phyloP scores from a whole-genome alignment of 2,113 vertebrate species.

The Chlorodrepanis virens region DNA sequence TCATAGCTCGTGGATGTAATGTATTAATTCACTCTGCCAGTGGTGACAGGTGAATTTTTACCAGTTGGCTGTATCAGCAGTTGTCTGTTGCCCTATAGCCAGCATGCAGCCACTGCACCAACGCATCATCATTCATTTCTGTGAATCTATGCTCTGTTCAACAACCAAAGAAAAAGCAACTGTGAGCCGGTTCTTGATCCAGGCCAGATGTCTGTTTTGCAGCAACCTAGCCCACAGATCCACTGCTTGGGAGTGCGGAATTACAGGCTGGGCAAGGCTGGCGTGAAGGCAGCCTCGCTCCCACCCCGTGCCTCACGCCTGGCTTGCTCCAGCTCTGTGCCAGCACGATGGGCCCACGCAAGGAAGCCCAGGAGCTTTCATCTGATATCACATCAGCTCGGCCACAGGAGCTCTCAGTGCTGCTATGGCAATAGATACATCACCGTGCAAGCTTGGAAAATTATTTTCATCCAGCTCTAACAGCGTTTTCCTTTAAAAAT shows the following conservation, averaged over 20 bases:
- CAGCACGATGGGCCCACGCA: rapidly evolving
- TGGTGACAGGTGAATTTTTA: neutral
- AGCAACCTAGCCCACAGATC: neutral
- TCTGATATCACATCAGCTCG: rapidly evolving
- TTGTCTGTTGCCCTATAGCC: neutral
- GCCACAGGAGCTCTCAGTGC: neutral
- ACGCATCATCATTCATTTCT: neutral
- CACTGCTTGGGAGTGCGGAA: neutral
- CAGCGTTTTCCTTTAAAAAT: neutral
- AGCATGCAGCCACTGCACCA: neutral
- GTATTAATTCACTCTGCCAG: neutral
- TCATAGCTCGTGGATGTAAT: neutral
- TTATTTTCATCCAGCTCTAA: neutral
- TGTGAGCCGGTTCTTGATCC: neutral
- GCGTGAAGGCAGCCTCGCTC: neutral
- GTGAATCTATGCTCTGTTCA: neutral
- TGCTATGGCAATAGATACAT: neutral
- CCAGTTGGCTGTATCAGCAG: neutral
- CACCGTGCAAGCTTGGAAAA: neutral
- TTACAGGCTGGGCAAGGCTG: neutral
- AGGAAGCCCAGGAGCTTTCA: neutral
- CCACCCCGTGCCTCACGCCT: rapidly evolving
- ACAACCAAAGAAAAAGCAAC: neutral
- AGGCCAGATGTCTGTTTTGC: neutral
- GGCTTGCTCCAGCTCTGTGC: neutral